Evolutionary conservation across 2,113 vertebrate genomes (phyloP).

Genomic region (Phylloscopus trochiloides): DNA sequence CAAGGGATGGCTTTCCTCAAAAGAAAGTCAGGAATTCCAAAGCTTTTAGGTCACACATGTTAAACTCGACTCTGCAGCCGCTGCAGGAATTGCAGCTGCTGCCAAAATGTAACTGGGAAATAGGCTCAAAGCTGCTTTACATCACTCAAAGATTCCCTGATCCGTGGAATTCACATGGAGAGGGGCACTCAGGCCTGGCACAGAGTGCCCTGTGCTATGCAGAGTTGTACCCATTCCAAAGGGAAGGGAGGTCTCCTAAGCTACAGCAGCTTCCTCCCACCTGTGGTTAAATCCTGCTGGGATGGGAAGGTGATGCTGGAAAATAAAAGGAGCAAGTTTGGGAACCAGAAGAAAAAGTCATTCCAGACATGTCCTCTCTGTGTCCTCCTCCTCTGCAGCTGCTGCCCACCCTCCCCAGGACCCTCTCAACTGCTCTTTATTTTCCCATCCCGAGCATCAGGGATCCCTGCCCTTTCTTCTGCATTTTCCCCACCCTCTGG

Average conservation of each 20-base stretch:
- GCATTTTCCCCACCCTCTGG: not conserved
- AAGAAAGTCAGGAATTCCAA: conserved; percentile 55
- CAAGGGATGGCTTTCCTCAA: conserved; percentile 27
- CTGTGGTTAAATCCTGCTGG: not conserved
- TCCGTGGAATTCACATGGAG: not conserved
- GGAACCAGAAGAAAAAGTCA: not conserved
- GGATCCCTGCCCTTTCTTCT: not conserved
- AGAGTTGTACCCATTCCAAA: not conserved
- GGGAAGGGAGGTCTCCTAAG: not conserved
- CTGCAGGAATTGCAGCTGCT: not conserved
- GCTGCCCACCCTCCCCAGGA: not conserved
- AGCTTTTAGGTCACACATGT: conserved; percentile 52
- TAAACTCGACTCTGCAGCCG: not conserved
- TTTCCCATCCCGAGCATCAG: not conserved
- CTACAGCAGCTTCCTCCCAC: not conserved
- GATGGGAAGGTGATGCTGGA: not conserved
- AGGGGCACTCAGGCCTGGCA: not conserved
- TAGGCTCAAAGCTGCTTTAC: not conserved
- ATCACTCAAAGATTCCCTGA: not conserved
- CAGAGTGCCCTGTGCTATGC: not conserved
- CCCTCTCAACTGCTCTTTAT: not conserved
- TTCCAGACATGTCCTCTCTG: rapidly evolving
- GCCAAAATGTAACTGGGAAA: conserved; percentile 25
- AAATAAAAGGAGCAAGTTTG: not conserved
- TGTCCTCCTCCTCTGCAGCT: not conserved